These are phyloP conservation scores for Periophthalmus magnuspinnatus DNA, from an alignment of 2,797 vertebrate species.

Conservation along the genomic window DNA sequence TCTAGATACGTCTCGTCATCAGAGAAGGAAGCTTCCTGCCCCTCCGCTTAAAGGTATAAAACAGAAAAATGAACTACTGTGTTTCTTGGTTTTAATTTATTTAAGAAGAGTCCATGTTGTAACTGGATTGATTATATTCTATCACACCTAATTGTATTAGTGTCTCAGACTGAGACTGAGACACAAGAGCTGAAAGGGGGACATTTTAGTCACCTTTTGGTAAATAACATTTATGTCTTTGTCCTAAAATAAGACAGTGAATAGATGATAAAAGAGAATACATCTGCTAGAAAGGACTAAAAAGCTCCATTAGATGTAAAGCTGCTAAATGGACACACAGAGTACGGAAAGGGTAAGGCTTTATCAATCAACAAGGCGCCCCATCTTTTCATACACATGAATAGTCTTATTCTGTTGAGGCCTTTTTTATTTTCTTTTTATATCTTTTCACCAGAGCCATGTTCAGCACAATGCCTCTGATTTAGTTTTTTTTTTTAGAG, in stretches of 20 bases:
- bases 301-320: slow-evolving; percentile 76
- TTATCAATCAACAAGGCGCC: slow-evolving; percentile 63
- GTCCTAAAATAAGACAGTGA: slow-evolving; percentile 61
- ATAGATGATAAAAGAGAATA: slow-evolving; percentile 65
- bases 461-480: slow-evolving; percentile 61
- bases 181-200: slow-evolving; percentile 4
- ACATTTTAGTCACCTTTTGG: slow-evolving; percentile 48
- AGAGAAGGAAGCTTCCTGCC: slow-evolving; percentile 94
- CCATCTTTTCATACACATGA: slow-evolving; percentile 65
- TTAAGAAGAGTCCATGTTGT: neutral
- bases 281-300: slow-evolving; percentile 49
- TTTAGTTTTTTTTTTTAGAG: slow-evolving; percentile 66
- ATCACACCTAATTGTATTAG: slow-evolving; percentile 13
- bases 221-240: slow-evolving; percentile 56
- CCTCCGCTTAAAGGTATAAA: slow-evolving; percentile 88
- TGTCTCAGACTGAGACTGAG: slow-evolving; percentile 4
- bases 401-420: slow-evolving; percentile 54
- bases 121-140: slow-evolving; percentile 11
- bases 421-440: slow-evolving; percentile 50
- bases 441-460: slow-evolving; percentile 39
- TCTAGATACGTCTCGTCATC: slow-evolving; percentile 92
- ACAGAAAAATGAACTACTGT: neutral
- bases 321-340: slow-evolving; percentile 56
- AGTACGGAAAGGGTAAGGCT: slow-evolving; percentile 42
- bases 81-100: neutral